Evolutionary conservation across 1,140 invertebrate genomes (phyloP), one percentile per base, ranked within the genome.

Genomic region (Lethrus apterus): DNA sequence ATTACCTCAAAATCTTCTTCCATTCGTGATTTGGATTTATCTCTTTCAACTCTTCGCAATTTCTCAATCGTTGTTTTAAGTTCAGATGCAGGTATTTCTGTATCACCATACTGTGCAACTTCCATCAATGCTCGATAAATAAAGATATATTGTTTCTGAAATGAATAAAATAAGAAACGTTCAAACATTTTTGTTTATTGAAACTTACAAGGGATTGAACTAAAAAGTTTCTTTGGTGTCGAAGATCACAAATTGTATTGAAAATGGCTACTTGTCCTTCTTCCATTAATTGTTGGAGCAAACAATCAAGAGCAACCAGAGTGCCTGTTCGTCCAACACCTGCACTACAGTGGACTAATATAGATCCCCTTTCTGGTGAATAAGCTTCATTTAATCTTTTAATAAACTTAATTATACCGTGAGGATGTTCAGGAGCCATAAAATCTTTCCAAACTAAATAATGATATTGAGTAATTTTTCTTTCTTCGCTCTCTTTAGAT

Each of bases 381-480:
- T 91, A 90, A 1, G 84, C 86, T 54, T 92, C 86, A 68, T 93
- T 91, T 32, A 93, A 82, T 51, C 89, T 74, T 63, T 88, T 88
- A 32, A 94, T 86, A 64, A 93, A 93, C 56, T 87, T 86, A 10
- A 94, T 76, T 54, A 94, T 86, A 14, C 88, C 89, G 50, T 89
- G 81, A 1, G 91, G 89, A 67, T 94, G 83, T 58, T 93, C 90
- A 0, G 93, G 92, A 2, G 92, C 89, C 60, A 92, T 84, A 61
- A 95, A 95, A 67, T 92, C 87, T 62, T 93, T 94, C 92, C 92
- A 97, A 29, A 89, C 84, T 23, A 93, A 76, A 70, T 93, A 95
- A 70, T 95, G 93, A 69, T 93, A 95, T 62, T 97, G 92, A n/a
- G 83, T 74, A 4, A 92, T 81, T 44, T 80, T 78, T 31, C 86